Conservation (phyloP, 2,888 invertebrate genomes). For the Cheilosia vulpina region DNA sequence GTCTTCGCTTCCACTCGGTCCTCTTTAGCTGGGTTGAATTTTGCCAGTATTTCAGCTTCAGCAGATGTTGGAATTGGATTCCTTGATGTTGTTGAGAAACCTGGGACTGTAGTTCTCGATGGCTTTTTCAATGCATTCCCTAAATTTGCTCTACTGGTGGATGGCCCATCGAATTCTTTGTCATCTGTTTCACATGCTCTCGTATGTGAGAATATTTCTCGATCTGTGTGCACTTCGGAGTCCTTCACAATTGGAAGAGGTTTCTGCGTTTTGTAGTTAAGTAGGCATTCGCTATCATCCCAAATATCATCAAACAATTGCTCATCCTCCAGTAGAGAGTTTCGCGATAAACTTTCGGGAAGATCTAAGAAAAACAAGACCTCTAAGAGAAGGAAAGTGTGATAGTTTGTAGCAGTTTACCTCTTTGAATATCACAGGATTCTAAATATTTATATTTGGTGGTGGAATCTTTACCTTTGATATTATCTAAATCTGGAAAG, state of each 20-base stretch:
- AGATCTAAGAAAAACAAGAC: neutral
- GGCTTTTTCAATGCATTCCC: neutral
- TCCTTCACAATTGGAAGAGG: neutral
- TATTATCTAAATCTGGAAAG: constrained; percentile 7
- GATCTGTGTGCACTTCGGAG: neutral
- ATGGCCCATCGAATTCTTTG: neutral
- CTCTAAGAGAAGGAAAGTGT: neutral
- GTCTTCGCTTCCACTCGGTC: neutral
- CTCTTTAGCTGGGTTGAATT: constrained; percentile 31
- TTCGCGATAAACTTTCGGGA: neutral
- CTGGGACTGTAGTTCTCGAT: neutral
- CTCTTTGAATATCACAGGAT: constrained; percentile 37
- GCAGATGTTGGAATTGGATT: constrained; percentile 64
- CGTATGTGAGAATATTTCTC: neutral
- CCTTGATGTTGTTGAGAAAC: constrained; percentile 62
- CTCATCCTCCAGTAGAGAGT: constrained; percentile 28
- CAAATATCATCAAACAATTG: constrained; percentile 58
- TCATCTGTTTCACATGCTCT: neutral
- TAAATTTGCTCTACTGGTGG: neutral
- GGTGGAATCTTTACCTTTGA: neutral
- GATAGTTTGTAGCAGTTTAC: neutral
- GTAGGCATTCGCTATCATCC: constrained; percentile 54
- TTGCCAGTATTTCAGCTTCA: constrained; percentile 25
- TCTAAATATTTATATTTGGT: neutral
- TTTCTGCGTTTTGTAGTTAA: constrained; percentile 58